Percentiles rank a stretch among this genome's conserved stretches.
phyloP scores from a whole-genome alignment of 1,140 invertebrate genomes.

The Lordiphosa mommai region DNA sequence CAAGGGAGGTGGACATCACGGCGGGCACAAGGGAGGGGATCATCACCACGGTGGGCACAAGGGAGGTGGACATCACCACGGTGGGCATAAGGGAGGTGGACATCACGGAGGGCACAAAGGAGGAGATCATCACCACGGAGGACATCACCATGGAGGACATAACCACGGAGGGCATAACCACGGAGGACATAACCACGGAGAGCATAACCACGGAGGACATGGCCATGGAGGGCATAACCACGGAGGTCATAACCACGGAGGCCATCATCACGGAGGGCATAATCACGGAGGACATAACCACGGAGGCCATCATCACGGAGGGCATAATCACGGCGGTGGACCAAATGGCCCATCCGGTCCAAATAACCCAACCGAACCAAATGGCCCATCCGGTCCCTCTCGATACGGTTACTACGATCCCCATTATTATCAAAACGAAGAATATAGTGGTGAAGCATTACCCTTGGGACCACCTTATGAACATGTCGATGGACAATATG shows the following conservation, averaged over 20 bases:
- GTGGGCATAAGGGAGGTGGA: neutral
- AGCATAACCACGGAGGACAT: neutral
- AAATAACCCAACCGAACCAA: no score
- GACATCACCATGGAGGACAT: neutral
- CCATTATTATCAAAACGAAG: no score
- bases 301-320: neutral
- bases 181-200: neutral
- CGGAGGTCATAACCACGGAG: neutral
- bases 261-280: conserved; percentile 3
- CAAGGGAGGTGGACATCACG: neutral
- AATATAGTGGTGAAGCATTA: no score
- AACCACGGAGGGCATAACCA: neutral
- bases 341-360: no score
- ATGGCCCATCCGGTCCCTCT: no score
- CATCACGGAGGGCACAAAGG: neutral
- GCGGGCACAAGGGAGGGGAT: neutral
- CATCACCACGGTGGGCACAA: neutral
- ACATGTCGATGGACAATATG: neutral
- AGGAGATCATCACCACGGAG: neutral
- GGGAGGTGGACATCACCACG: neutral
- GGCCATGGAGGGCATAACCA: neutral
- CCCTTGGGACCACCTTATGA: no score
- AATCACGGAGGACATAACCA: conserved; percentile 4
- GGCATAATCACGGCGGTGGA: no score
- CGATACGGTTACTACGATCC: no score